Evolutionary conservation across 2,888 invertebrate species (phyloP), one percentile per base, ranked within the genome.

Genomic region (Philhelius pedissequus): DNA sequence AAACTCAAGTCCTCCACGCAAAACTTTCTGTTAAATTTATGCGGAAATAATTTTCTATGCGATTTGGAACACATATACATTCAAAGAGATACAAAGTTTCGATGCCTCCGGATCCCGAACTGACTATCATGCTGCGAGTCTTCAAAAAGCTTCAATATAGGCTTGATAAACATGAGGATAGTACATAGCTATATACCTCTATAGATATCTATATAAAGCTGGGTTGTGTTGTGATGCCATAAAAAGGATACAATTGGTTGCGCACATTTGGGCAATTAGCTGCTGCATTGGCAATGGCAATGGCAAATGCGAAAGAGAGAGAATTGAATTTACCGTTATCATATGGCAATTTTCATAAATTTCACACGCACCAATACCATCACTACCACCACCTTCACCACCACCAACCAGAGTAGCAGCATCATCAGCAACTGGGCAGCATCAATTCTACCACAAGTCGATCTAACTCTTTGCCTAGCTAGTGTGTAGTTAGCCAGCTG

Each of bases 281-380:
- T 80, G 71, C 75, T 80, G 71, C 75, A 84, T 58, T 79, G 52
- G 18, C 27, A 30, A 43, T 40, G 40, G 25, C 40, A 60, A 32
- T 22, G 30, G 18, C 30, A 35, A 48, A 64, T 13, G 48, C 22
- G 68, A 27, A 48, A 68, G 54, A 64, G 48, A 60, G 60, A 58
- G 75, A 80, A 84, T 84, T 84, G 84, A 84, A 84, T 84, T 84
- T 84, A 84, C 84, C 76, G 84, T 80, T 80, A 84, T 84, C 84
- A 84, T 84, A 75, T 84, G 84, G 80, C 68, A 80, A 84, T 84
- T 84, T 84, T 84, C 84, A 84, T 84, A 84, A 84, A 84, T 84
- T 84, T 84, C 84, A 80, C 84, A 84, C 84, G 84, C 84, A 84
- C 84, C 84, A 84, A 80, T 80, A 80, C 84, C 79, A 73, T 38